Evolutionary conservation across 2,797 vertebrate genomes (phyloP).

Genomic region (Nyctibius grandis): DNA sequence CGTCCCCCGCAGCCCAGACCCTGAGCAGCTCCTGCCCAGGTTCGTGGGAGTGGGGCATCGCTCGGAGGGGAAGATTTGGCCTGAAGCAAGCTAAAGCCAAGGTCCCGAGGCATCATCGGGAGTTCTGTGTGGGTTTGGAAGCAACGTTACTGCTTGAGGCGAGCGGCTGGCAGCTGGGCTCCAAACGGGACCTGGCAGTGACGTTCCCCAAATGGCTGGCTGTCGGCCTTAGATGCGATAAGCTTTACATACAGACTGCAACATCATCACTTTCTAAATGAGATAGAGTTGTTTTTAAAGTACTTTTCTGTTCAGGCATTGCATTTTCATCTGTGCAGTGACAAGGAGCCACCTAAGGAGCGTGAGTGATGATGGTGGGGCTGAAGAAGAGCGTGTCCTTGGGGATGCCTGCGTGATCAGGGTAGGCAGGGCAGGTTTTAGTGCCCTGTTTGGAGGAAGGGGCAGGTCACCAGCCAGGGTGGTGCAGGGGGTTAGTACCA

Average conservation of each 20-base stretch:
- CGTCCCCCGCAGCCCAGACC: not conserved
- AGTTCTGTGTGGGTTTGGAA: not conserved
- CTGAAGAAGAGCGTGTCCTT: not conserved
- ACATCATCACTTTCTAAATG: not conserved
- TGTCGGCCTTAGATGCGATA: not conserved
- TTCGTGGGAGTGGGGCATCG: accelerated
- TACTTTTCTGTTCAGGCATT: not conserved
- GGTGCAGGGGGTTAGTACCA: not conserved
- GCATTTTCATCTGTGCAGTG: not conserved
- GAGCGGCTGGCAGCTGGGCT: not conserved
- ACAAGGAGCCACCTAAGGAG: not conserved
- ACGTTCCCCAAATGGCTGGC: not conserved
- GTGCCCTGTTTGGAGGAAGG: not conserved
- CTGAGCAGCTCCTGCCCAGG: not conserved
- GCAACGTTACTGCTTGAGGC: not conserved
- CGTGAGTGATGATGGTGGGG: not conserved
- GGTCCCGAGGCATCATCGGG: not conserved
- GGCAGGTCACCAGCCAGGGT: not conserved
- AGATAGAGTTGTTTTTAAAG: not conserved
- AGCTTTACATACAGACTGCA: not conserved
- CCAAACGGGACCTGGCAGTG: not conserved
- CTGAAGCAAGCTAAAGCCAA: not conserved
- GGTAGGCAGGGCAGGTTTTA: not conserved
- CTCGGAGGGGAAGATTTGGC: not conserved
- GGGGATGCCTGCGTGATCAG: not conserved